phyloP scores from a whole-genome alignment of 2,888 invertebrate species.

The Octonoba sinensis region DNA sequence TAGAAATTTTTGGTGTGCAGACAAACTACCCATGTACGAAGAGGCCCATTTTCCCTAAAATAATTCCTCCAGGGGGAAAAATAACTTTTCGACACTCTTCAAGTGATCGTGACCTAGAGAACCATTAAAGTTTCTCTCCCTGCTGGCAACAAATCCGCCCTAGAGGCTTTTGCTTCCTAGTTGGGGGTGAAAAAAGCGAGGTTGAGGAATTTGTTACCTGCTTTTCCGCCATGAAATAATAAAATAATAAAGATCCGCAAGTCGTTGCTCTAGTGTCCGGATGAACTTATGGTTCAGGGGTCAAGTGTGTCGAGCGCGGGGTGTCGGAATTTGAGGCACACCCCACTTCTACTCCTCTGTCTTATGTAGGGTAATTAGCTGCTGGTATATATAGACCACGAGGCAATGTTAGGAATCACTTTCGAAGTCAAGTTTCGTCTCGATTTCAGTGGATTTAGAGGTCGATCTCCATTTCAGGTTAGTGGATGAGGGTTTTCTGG shows the following conservation, averaged over 20 bases:
- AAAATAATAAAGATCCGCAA: background rate
- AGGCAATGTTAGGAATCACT: conserved; percentile 21
- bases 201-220: background rate
- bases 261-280: conserved; percentile 50
- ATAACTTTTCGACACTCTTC: background rate
- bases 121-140: conserved; percentile 38
- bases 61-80: no score
- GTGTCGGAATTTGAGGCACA: conserved; percentile 38
- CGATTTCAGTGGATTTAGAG: conserved; percentile 2
- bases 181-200: conserved; percentile 3
- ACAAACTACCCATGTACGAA: background rate
- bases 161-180: background rate
- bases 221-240: background rate
- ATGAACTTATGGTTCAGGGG: conserved; percentile 63
- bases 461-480: background rate
- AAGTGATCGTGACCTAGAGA: conserved; percentile 7
- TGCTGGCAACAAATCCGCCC: conserved; percentile 29
- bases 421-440: conserved; percentile 17
- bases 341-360: conserved; percentile 18
- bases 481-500: background rate
- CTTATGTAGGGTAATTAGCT: conserved; percentile 48
- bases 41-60: no score
- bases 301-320: conserved; percentile 58
- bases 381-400: conserved; percentile 39
- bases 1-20: background rate